Base-by-base conservation (phyloP, 2,888 invertebrate species). In the Euspilapteryx auroguttella region DNA sequence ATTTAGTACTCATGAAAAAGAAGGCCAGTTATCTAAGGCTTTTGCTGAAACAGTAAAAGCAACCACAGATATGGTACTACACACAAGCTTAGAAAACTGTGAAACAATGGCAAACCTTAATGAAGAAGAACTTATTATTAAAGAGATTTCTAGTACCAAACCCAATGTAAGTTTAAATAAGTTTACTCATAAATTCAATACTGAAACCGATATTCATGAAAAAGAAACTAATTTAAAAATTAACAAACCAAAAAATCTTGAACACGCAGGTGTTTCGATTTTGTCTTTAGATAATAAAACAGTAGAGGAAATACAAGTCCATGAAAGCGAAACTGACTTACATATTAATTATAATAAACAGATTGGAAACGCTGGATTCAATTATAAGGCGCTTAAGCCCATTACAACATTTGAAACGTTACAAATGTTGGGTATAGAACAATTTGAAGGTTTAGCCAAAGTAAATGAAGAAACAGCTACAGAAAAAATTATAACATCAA, bases 301-400 rank as follows among this genome's bases (percentile, higher is more conserved):
- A 14, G 73, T 78, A 5, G 75, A 81, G 40, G 68, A 66, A 52
- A 71, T 83, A 1, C 49, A 80, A n/a, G 46, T 82, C 6, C 83
- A 86, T 55, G 89, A 89, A 61, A 79, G 79, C 23, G 86, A 86
- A 68, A 75, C 69, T 25, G 61, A 77, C 25, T 76, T 86, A 14
- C 41, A 56, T 9, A 47, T 73, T 10, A 71, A 68, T 31, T 66
- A 69, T 26, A 69, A 77, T 29, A 81, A 81, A 34, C 57, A 64
- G 10, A 46, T 52, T 31, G 79, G 63, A 12, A 51, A 58, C 25
- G 87, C 86, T n/a, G 79, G 81, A 44, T 47, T 78, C 21, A 78
- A 66, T 12, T 39, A 88, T 6, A 76, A 77, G 34, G 62, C 81
- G 14, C 69, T 79, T 37, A 83, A 85, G 48, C 62, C 82, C 20